Percentiles rank a stretch among this genome's conserved stretches.
These are phyloP conservation scores for Urocynchramus pylzowi DNA, from an alignment of 2,113 vertebrate genomes.

Conservation along the genomic window DNA sequence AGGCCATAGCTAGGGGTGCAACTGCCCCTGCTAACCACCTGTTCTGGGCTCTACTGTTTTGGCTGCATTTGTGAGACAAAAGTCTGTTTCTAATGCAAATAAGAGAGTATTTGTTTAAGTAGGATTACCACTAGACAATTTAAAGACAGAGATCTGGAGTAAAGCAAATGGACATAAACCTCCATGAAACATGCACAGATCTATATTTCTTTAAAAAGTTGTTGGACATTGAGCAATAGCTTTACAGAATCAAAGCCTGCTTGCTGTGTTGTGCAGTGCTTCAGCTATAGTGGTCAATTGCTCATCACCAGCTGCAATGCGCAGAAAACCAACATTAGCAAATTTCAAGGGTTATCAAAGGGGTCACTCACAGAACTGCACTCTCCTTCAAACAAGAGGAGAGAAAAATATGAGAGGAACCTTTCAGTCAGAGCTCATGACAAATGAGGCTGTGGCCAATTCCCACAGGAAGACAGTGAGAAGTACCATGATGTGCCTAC, in stretches of 20 bases:
- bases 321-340: not conserved
- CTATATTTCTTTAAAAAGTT: conserved; percentile 50
- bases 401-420: not conserved
- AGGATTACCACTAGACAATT: conserved; percentile 5
- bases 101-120: conserved; percentile 47
- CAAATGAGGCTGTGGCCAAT: not conserved
- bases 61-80: conserved; percentile 28
- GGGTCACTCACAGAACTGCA: not conserved
- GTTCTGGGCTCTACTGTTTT: not conserved
- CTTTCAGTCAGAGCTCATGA: not conserved
- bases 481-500: not conserved
- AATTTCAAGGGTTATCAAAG: not conserved
- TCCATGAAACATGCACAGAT: conserved; percentile 36
- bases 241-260: conserved; percentile 47
- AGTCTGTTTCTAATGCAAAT: conserved; percentile 43
- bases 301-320: not conserved
- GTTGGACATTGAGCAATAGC: conserved; percentile 14
- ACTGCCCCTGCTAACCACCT: not conserved
- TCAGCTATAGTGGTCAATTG: not conserved
- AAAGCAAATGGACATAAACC: conserved; percentile 34
- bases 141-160: conserved; percentile 42
- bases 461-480: conserved; percentile 5
- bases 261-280: not conserved
- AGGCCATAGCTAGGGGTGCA: not conserved
- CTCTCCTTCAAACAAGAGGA: not conserved